Base-by-base conservation (phyloP, 2,888 invertebrate species). In the Aethes cnicana region DNA sequence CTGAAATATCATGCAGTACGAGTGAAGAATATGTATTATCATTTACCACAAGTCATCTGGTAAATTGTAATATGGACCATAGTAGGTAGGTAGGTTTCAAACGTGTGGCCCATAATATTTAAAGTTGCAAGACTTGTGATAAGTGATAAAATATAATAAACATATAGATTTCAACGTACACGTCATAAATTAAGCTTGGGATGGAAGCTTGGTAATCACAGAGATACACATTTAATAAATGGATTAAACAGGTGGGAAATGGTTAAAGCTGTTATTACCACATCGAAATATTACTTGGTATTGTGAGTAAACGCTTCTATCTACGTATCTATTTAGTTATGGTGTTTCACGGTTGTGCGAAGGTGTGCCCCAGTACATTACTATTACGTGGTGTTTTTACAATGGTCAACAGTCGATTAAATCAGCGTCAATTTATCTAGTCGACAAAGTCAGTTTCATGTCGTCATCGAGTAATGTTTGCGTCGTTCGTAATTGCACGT, bases 1-100 rank as follows among this genome's bases (percentile, higher is more conserved):
- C 88, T 72, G 67, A 74, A 76, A 74, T 63, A 76, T 74, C 86
- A 86, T 87, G 86, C 87, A 79, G 74, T 77, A 83, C 76, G 72
- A 70, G 71, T 72, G 75, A 53, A 48, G 58, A 59, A 67, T 63
- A 64, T 64, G 66, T 50, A 44, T 20, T 41, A 26, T 47, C 39
- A 44, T 44, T 48, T 39, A 53, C 41, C 16, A 36, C 26, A 52
- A 44, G 56, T 54, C 41, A 17, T 30, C 12, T 9, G 20, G 33
- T 44, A 11, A 11, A 9, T 2, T 9, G 6, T 11, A 6, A 7
- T 9, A 32, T 14, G 1, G 7, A 5, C 4, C 16, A 14, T n/a
- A n/a, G n/a, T n/a, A n/a, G n/a, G n/a, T n/a, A n/a, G n/a, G n/a
- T n/a, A n/a, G n/a, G n/a, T n/a, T n/a, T n/a, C n/a, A n/a, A n/a